Evolutionary conservation across 92 coral and sea anemone genomes (phyloP).

Genomic region (Plumapathes pennacea): DNA sequence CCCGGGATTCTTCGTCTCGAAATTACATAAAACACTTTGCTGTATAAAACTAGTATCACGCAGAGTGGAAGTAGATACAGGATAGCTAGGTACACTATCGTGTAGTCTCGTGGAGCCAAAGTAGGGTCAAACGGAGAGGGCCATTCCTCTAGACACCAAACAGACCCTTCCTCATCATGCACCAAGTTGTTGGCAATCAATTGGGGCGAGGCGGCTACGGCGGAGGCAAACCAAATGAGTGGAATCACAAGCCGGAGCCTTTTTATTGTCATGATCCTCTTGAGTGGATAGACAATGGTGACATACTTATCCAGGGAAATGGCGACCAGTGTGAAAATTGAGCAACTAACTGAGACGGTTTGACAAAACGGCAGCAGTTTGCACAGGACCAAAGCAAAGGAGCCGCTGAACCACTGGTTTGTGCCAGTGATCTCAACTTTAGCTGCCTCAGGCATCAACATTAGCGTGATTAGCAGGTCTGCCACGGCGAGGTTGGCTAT

Average conservation of each 20-base stretch:
- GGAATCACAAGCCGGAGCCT: constrained; percentile 51
- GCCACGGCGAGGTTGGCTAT: constrained; percentile 61
- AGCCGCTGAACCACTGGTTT: constrained; percentile 22
- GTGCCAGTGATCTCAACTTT: constrained; percentile 38
- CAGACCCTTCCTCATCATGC: constrained; percentile 1
- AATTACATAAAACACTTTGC: constrained; percentile 17
- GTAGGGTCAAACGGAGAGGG: constrained; percentile 52
- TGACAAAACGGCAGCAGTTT: constrained; percentile 59
- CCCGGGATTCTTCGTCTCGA: constrained; percentile 52
- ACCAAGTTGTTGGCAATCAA: constrained; percentile 60
- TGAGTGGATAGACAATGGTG: constrained; percentile 63
- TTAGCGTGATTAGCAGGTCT: constrained; percentile 51
- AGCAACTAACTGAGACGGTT: constrained; percentile 60
- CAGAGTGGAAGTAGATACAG: constrained; percentile 47
- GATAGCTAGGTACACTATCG: constrained; percentile 47
- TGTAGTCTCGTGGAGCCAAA: constrained; percentile 50
- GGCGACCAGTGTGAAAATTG: constrained; percentile 63
- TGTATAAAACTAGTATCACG: constrained; percentile 29
- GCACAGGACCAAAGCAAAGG: constrained; percentile 41
- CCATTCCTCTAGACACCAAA: constrained; percentile 68
- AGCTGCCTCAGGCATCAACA: constrained; percentile 56
- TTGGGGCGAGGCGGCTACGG: constrained; percentile 57
- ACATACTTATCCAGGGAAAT: constrained; percentile 70
- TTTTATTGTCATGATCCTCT: constrained; percentile 37
- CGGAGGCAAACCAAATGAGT: constrained; percentile 58